Evolutionary conservation across 2,888 invertebrate species (phyloP).

Genomic region (Graphium colonna): DNA sequence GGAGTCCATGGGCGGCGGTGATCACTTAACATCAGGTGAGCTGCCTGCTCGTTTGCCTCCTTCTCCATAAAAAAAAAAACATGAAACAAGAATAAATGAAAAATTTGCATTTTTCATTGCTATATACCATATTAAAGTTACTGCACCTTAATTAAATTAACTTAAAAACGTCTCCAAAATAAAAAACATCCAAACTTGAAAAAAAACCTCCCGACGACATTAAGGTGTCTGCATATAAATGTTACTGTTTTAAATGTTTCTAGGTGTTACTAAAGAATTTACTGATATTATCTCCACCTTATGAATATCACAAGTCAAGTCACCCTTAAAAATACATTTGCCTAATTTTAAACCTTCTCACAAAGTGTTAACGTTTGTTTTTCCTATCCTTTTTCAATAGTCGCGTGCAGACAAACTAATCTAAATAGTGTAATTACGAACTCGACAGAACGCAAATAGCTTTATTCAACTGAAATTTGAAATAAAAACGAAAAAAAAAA

Average conservation of each 20-base stretch:
- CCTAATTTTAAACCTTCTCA: not conserved
- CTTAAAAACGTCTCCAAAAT: not conserved
- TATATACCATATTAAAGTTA: not conserved
- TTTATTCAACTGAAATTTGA: slow-evolving; percentile 14
- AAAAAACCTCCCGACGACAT: not conserved
- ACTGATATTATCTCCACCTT: slow-evolving; percentile 9
- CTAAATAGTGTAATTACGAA: slow-evolving; percentile 28
- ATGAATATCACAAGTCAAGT: slow-evolving; percentile 11
- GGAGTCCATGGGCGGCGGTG: too few relatives aligned
- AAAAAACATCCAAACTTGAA: not conserved
- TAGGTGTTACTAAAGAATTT: slow-evolving; percentile 23
- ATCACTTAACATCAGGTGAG: too few relatives aligned
- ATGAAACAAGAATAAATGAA: too few relatives aligned
- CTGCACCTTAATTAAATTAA: not conserved
- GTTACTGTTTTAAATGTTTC: slow-evolving; percentile 12
- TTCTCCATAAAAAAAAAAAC: too few relatives aligned
- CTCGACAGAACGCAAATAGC: slow-evolving; percentile 25
- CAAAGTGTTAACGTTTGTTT: not conserved
- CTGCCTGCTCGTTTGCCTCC: too few relatives aligned
- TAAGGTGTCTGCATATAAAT: slow-evolving; percentile 4
- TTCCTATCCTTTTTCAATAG: not conserved
- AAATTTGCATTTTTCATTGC: not conserved
- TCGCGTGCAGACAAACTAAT: slow-evolving; percentile 16
- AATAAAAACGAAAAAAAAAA: not conserved
- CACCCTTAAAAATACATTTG: not conserved